Conservation (phyloP, 1,140 invertebrate species). For the Telenomus remus region DNA sequence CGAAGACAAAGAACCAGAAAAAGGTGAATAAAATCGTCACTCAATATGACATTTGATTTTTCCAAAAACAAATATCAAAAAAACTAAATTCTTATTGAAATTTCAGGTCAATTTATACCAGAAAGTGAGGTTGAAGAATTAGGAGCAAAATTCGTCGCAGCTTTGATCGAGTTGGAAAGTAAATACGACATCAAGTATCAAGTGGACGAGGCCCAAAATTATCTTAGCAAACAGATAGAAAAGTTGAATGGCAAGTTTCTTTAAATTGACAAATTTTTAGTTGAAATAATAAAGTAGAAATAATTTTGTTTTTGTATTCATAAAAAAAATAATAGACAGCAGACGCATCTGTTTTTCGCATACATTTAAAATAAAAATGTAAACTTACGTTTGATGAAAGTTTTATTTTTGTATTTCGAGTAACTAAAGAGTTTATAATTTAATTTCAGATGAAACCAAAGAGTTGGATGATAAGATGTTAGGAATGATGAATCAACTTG, state of each 20-base stretch:
- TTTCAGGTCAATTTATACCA: constrained; percentile 49
- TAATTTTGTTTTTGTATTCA: no score
- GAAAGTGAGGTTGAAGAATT: constrained; percentile 63
- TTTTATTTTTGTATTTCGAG: no score
- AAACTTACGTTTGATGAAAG: no score
- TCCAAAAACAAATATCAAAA: background rate
- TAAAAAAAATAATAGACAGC: no score
- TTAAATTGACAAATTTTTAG: no score
- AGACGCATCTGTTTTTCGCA: no score
- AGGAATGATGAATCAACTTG: constrained; percentile 64
- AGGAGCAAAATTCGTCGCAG: constrained; percentile 61
- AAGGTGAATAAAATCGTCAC: constrained; percentile 24
- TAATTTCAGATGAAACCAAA: constrained; percentile 55
- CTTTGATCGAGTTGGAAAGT: constrained; percentile 58
- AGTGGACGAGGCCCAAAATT: constrained; percentile 58
- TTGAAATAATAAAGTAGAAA: no score
- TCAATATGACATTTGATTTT: constrained; percentile 7
- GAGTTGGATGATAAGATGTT: constrained; percentile 61
- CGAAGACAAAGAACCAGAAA: constrained; percentile 56
- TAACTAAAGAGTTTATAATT: no score
- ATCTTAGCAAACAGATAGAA: constrained; percentile 59
- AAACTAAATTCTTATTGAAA: no score
- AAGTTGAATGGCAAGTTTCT: constrained; percentile 59
- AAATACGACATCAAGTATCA: constrained; percentile 71
- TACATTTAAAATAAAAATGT: no score